These are phyloP conservation scores for Hyperopisus bebe DNA, from an alignment of 2,113 vertebrate genomes.

Conservation along the genomic window DNA sequence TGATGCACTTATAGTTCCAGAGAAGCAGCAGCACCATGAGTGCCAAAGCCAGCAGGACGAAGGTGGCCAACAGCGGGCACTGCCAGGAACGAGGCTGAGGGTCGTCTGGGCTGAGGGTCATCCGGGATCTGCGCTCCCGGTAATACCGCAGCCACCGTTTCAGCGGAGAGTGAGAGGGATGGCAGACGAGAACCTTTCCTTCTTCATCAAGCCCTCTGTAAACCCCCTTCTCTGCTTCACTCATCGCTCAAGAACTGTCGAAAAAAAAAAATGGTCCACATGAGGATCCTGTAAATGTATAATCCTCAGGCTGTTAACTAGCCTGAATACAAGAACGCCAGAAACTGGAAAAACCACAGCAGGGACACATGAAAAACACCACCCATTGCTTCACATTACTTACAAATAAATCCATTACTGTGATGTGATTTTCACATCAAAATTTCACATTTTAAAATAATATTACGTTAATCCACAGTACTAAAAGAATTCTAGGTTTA, in stretches of 20 bases:
- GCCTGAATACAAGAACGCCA: no score
- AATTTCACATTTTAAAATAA: not conserved
- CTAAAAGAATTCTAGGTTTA: not conserved
- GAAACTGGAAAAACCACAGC: no score
- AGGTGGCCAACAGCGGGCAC: conserved; percentile 38
- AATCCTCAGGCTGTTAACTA: no score
- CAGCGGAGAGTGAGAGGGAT: conserved; percentile 10
- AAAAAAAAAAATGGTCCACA: not conserved
- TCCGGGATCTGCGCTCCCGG: conserved; percentile 4
- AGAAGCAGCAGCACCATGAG: conserved; percentile 43
- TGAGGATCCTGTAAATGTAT: not conserved
- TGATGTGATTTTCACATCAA: not conserved
- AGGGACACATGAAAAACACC: not conserved
- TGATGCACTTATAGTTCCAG: conserved; percentile 53
- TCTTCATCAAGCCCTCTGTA: not conserved
- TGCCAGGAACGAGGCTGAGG: conserved; percentile 10
- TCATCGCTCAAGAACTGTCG: not conserved
- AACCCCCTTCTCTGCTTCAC: not conserved
- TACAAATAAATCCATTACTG: not conserved
- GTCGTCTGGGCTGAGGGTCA: no score
- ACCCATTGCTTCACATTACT: not conserved
- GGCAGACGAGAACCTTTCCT: not conserved
- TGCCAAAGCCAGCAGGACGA: conserved; percentile 38
- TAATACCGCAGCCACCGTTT: conserved; percentile 34
- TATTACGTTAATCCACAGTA: not conserved